phyloP scores from a whole-genome alignment of 2,888 invertebrate genomes.

The Eilema griseolum region DNA sequence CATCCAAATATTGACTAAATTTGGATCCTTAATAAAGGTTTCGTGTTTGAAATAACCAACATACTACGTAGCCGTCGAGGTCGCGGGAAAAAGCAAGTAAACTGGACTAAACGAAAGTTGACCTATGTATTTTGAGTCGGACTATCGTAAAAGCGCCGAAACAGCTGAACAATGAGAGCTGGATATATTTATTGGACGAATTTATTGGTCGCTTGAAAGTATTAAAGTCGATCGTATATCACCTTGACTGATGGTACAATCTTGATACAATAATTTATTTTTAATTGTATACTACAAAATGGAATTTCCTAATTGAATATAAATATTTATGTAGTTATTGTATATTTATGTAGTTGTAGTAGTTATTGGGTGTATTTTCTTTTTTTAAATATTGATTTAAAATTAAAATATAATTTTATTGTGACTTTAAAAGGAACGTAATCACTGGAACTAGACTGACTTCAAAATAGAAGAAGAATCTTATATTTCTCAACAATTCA shows the following conservation, averaged over 20 bases:
- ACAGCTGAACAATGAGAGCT: slow-evolving; percentile 68
- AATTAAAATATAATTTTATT: too few relatives aligned
- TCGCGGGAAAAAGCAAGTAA: neutral
- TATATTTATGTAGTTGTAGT: slow-evolving; percentile 3
- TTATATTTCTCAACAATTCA: too few relatives aligned
- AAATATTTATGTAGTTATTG: slow-evolving; percentile 10
- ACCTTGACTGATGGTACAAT: slow-evolving; percentile 64
- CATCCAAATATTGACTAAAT: too few relatives aligned
- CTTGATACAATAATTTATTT: slow-evolving; percentile 39
- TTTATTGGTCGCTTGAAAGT: slow-evolving; percentile 69
- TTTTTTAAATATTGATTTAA: neutral
- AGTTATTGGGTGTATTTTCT: neutral
- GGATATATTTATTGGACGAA: slow-evolving; percentile 70
- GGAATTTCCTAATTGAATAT: slow-evolving; percentile 14
- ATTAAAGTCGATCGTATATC: slow-evolving; percentile 72
- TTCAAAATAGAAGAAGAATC: too few relatives aligned
- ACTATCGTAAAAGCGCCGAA: slow-evolving; percentile 69
- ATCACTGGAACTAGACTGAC: neutral
- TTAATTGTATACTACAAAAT: slow-evolving; percentile 38
- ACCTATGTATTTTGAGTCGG: slow-evolving; percentile 38
- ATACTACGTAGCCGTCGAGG: neutral
- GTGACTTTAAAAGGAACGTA: neutral
- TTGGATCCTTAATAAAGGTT: neutral
- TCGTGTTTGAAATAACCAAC: neutral
- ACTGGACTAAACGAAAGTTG: neutral